Base-by-base conservation (phyloP, 2,888 invertebrate species). In the Acholoe squamosa region DNA sequence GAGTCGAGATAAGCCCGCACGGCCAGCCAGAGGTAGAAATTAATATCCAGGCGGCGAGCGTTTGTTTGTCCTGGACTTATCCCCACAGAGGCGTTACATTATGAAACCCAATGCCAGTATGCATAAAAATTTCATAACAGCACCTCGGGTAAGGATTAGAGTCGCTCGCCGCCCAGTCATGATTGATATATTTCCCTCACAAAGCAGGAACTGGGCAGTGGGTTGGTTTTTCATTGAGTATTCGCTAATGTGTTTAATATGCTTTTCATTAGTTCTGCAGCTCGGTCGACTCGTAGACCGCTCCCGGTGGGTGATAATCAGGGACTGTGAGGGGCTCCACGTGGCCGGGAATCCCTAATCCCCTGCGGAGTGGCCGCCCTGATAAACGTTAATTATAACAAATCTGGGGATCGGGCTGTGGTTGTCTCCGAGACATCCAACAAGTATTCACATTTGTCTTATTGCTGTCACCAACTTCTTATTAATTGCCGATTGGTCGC, bases 121-220 rank as follows among this genome's bases (percentile, higher is more conserved):
- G 86, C 86, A 86, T 86, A 86, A 86, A 86, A 86, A 86, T 86
- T 86, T 86, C 86, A 86, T 86, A 86, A 86, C 56, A 28, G 52
- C 28, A 54, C 14, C 54, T 7, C 25, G 25, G 31, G 54, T 7
- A 12, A 0, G 86, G 86, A 86, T 86, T 86, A 86, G 86, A 86
- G 86, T 22, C 54, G 56, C n/a, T 54, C 54, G 31, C 0, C 52
- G 33, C 5, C 5, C 5, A 25, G 54, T 10, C 28, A 28, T 86
- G 86, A 86, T 86, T 86, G 86, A 86, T 86, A 86, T 86, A 86
- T 86, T 86, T 86, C 86, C 56, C 86, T 86, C 86, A 54, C 86
- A 86, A 86, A 86, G 86, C 54, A 86, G 86, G 86, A 25, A 86
- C 10, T 86, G 86, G 86, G 31, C 28, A 54, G 54, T 7, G 31